These are phyloP conservation scores for Herpetotheres cachinnans DNA, from an alignment of 2,113 vertebrate species.

Conservation along the genomic window DNA sequence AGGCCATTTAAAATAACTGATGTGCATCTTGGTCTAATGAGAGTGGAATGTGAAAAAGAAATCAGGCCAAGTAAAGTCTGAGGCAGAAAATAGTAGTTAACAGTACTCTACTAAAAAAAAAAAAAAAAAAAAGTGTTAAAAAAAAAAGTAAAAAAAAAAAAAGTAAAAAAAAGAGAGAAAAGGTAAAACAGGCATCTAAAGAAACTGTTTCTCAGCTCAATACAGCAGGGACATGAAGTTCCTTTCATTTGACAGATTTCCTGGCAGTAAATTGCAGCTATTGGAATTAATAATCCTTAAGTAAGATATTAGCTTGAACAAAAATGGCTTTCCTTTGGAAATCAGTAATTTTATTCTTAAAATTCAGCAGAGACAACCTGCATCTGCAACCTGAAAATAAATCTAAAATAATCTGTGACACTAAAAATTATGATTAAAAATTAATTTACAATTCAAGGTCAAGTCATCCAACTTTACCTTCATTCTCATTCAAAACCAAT, in stretches of 20 bases:
- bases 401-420: not conserved
- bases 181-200: not conserved
- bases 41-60: not conserved
- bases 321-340: not conserved
- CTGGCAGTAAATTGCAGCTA: not conserved
- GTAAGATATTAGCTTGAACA: not conserved
- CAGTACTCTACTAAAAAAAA: not conserved
- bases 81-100: not conserved
- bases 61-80: not conserved
- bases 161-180: not conserved
- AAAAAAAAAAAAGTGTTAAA: not conserved
- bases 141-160: not conserved
- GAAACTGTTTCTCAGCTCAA: not conserved
- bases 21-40: not conserved
- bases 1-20: not conserved
- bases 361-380: not conserved
- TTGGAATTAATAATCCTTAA: slow-evolving; percentile 10
- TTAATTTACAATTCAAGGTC: not conserved
- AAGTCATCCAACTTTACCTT: not conserved
- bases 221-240: not conserved
- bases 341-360: not conserved
- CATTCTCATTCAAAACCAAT: not conserved
- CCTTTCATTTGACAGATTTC: not conserved
- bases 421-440: slow-evolving; percentile 5
- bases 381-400: slow-evolving; percentile 10